Evolutionary conservation across 2,797 vertebrate genomes (phyloP).

Genomic region (Urosaurus nigricauda): DNA sequence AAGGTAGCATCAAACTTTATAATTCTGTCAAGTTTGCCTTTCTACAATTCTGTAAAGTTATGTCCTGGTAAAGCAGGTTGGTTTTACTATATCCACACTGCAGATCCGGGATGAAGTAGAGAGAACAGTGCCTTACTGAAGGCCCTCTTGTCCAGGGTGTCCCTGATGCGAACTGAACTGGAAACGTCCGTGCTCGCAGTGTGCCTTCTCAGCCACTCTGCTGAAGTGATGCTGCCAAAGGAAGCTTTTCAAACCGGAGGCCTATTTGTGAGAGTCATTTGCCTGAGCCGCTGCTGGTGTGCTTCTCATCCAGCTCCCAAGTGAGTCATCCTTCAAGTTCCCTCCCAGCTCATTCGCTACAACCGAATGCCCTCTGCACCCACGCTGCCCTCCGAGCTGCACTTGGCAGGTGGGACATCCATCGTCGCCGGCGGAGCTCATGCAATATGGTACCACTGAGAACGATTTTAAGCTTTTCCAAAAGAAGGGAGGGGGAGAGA

Average conservation of each 20-base stretch:
- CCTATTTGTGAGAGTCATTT: not conserved
- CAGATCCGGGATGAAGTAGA: not conserved
- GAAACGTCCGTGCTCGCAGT: not conserved
- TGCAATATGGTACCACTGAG: not conserved
- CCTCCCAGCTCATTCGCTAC: constrained; percentile 47
- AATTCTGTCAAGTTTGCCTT: too few relatives aligned
- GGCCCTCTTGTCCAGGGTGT: too few relatives aligned
- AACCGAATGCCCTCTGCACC: not conserved
- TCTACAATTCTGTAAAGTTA: too few relatives aligned
- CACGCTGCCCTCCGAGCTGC: not conserved
- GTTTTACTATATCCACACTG: not conserved
- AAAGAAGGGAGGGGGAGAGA: not conserved
- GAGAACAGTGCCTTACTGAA: not conserved
- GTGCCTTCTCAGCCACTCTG: not conserved
- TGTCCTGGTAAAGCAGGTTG: not conserved
- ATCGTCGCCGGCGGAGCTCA: not conserved
- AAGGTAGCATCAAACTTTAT: too few relatives aligned
- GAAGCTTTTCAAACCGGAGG: not conserved
- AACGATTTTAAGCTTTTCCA: not conserved
- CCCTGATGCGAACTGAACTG: too few relatives aligned
- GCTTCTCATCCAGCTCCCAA: constrained; percentile 12
- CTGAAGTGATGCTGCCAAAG: not conserved
- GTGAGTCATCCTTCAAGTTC: not conserved
- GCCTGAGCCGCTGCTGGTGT: not conserved
- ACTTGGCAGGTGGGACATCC: not conserved